Evolutionary conservation across 2,888 invertebrate species (phyloP), one percentile per base, ranked within the genome.

Genomic region (Antitype chi): DNA sequence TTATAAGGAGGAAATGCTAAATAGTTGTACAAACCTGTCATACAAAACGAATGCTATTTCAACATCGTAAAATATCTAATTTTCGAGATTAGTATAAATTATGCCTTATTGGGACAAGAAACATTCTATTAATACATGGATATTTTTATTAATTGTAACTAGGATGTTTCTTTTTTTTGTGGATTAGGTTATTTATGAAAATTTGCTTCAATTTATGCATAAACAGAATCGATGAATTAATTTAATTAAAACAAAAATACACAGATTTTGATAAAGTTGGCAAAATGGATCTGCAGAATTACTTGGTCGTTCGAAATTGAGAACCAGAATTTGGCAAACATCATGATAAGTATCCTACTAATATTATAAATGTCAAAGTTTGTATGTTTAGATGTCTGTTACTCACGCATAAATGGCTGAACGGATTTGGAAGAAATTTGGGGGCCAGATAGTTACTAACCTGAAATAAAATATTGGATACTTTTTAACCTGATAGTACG

Each of bases 1-100:
- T 59, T 32, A 64, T 68, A 0, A 6, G 25, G n/a, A 71, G 55
- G 69, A 71, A 68, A 69, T 69, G 71, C 60, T 69, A 77, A 82
- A 59, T 71, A 74, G 49, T 72, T 64, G 52, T 73, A 66, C 70
- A 84, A 82, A 82, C 84, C 74, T 76, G 80, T 74, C 71, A 38
- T 23, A 74, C 60, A 74, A 74, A 84, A 53, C 69, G 72, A 76
- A 76, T 52, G 38, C 79, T 52, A 47, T 67, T 84, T 68, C 67
- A 63, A 68, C n/a, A 43, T 80, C 53, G 67, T 76, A 76, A 76
- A 78, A 74, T 71, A 69, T 55, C 23, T 5, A 49, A 62, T 82
- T 80, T 76, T 68, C 25, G n/a, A 62, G 38, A 63, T 77, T 69
- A 47, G 59, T 32, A 60, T 83, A 71, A 79, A 73, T 80, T 62